Conservation (phyloP, 2,113 vertebrate genomes). For the Gallinago media region DNA sequence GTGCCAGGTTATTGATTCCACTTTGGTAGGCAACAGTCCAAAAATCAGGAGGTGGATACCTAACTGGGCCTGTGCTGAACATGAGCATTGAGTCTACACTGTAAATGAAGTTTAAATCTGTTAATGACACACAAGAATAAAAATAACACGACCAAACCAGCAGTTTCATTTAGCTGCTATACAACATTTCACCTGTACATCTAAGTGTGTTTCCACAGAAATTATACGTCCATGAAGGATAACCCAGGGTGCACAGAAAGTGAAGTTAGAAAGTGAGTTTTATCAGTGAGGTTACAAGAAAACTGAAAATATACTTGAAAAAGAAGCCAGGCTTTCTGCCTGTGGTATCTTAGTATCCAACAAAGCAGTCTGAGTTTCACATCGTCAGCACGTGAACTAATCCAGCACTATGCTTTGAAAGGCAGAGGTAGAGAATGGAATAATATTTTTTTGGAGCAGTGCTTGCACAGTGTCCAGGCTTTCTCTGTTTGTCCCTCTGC, state of each 20-base stretch:
- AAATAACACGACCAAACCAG: background rate
- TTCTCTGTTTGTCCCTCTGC: background rate
- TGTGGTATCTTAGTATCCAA: background rate
- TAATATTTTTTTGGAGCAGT: background rate
- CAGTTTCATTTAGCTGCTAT: background rate
- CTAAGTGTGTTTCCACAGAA: background rate
- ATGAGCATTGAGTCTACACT: background rate
- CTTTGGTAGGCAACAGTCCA: background rate
- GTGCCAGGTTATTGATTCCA: background rate
- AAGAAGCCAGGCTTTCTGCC: background rate
- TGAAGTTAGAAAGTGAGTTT: no score
- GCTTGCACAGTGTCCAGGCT: background rate
- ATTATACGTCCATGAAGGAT: background rate
- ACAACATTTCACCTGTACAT: background rate
- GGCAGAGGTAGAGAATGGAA: background rate
- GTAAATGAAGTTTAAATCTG: background rate
- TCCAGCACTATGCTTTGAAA: background rate
- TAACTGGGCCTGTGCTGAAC: background rate
- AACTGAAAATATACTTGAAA: background rate
- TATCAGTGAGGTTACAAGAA: background rate
- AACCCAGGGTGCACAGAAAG: background rate
- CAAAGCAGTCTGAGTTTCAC: background rate
- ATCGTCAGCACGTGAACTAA: background rate
- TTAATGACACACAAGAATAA: background rate
- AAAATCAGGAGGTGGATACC: background rate